Evolutionary conservation across 2,113 vertebrate species (phyloP).

Genomic region (Stercorarius parasiticus): DNA sequence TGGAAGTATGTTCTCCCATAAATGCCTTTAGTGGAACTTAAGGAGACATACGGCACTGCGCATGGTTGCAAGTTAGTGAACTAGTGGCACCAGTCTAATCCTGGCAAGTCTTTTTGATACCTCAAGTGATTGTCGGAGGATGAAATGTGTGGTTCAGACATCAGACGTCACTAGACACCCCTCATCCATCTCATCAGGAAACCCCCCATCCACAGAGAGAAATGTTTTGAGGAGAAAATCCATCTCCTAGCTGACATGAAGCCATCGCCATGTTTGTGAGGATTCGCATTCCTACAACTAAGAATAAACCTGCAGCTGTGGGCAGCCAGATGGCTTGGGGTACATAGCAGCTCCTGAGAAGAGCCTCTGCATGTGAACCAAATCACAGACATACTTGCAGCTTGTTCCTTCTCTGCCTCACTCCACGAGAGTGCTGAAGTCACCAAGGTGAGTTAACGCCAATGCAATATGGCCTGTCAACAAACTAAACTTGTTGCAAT

Average conservation of each 20-base stretch:
- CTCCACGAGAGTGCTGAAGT: neutral
- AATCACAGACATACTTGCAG: neutral
- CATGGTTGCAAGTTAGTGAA: neutral
- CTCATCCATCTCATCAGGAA: neutral
- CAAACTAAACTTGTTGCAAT: neutral
- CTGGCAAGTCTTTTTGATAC: neutral
- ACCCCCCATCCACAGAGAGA: neutral
- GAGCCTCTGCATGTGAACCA: neutral
- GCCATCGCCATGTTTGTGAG: neutral
- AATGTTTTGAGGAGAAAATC: neutral
- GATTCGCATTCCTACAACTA: neutral
- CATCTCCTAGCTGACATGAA: neutral
- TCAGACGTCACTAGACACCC: neutral
- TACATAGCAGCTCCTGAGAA: neutral
- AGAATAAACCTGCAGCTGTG: slow-evolving; percentile 39
- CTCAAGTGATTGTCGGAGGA: neutral
- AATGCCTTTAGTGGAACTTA: neutral
- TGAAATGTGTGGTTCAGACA: neutral
- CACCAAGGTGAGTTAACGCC: accelerated
- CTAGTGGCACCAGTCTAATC: neutral
- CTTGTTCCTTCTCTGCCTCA: neutral
- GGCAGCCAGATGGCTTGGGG: neutral
- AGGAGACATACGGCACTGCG: neutral
- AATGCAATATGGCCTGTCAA: neutral
- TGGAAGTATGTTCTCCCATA: neutral